phyloP scores from a whole-genome alignment of 2,888 invertebrate genomes.

The Plebejus anna region DNA sequence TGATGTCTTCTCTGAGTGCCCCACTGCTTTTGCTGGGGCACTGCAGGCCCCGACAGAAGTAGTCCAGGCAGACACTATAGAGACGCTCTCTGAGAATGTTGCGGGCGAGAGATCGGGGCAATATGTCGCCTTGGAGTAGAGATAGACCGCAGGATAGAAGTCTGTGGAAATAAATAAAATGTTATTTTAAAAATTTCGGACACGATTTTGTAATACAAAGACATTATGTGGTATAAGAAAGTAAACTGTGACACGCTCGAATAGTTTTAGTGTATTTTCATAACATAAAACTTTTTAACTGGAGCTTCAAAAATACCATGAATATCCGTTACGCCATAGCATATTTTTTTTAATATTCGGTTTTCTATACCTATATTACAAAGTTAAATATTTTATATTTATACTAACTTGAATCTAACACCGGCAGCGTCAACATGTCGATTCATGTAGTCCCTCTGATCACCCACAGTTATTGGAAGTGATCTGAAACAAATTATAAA shows the following conservation, averaged over 20 bases:
- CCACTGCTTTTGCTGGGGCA: constrained; percentile 91
- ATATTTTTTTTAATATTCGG: too few relatives aligned
- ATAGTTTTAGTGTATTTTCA: too few relatives aligned
- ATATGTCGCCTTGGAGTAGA: constrained; percentile 94
- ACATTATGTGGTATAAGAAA: neutral
- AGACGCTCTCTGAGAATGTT: constrained; percentile 96
- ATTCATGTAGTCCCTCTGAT: constrained; percentile 84
- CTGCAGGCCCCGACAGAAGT: constrained; percentile 94
- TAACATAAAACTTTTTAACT: too few relatives aligned
- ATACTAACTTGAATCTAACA: constrained; percentile 88
- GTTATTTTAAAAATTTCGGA: too few relatives aligned
- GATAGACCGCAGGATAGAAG: constrained; percentile 94
- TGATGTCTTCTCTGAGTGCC: constrained; percentile 92
- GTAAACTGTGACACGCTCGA: neutral
- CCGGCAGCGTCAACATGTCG: constrained; percentile 95
- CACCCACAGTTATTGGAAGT: constrained; percentile 90
- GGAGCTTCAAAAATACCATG: too few relatives aligned
- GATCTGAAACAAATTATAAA: constrained; percentile 69
- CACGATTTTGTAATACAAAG: too few relatives aligned
- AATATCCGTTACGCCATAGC: too few relatives aligned
- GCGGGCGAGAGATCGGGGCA: constrained; percentile 91
- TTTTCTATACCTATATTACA: too few relatives aligned
- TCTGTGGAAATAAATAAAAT: constrained; percentile 56
- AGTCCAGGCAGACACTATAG: constrained; percentile 96
- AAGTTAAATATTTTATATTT: neutral